Conservation (phyloP, 2,888 invertebrate genomes). For the Ganaspis brasiliensis region DNA sequence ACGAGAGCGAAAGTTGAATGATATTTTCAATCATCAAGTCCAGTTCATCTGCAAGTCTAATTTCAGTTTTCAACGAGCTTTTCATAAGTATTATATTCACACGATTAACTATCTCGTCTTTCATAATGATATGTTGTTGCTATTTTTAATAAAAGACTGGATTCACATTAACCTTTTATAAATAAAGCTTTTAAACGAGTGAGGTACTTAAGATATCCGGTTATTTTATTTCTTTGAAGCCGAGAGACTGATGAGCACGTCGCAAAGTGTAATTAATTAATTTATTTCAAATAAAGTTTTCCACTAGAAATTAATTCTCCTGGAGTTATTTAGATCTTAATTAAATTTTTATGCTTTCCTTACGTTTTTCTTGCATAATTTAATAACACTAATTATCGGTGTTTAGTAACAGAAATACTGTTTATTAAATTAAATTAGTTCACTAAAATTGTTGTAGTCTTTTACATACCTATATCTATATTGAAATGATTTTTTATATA, state of each 20-base stretch:
- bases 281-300: not conserved
- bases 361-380: too few species aligned
- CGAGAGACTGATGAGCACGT: not conserved
- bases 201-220: not conserved
- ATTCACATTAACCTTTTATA: not conserved
- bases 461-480: too few species aligned
- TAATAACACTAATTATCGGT: too few species aligned
- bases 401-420: too few species aligned
- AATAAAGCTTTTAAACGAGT: not conserved
- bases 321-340: too few species aligned
- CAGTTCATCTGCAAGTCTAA: slow-evolving; percentile 6
- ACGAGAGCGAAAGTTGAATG: not conserved
- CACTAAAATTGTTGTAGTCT: too few species aligned
- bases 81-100: not conserved
- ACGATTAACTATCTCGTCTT: not conserved
- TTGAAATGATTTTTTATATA: too few species aligned
- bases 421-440: too few species aligned
- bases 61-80: slow-evolving; percentile 12
- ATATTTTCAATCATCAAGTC: slow-evolving; percentile 16
- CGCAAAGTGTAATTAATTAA: not conserved
- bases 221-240: not conserved
- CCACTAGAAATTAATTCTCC: too few species aligned
- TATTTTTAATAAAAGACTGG: not conserved
- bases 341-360: too few species aligned
- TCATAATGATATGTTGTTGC: not conserved